A percentile compares a stretch with the other conserved stretches of the same genome.
phyloP scores from a whole-genome alignment of 2,888 invertebrate genomes.

The Lacanobia oleracea region DNA sequence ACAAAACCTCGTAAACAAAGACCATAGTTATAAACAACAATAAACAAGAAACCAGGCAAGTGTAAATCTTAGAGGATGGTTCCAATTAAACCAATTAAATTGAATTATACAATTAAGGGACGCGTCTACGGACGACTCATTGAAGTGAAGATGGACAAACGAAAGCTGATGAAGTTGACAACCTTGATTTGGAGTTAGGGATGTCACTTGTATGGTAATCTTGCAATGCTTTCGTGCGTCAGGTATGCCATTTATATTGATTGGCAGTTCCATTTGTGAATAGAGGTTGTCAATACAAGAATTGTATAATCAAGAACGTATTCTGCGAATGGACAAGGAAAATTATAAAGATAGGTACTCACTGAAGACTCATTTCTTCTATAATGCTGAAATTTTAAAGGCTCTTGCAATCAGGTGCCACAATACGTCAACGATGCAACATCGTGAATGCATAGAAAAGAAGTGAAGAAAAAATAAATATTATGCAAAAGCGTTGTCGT shows the following conservation, averaged over 20 bases:
- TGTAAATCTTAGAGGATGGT: conserved; percentile 54
- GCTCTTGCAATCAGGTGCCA: too few species aligned
- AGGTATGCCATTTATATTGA: background rate
- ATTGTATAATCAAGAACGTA: background rate
- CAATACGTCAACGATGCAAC: too few species aligned
- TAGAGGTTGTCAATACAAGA: background rate
- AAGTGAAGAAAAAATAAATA: too few species aligned
- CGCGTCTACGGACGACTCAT: conserved; percentile 14
- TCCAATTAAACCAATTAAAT: conserved; percentile 70
- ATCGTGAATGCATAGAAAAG: too few species aligned
- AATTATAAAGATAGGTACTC: background rate
- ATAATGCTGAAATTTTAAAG: too few species aligned
- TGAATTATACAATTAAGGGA: conserved; percentile 64
- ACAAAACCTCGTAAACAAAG: conserved; percentile 47
- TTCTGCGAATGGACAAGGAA: background rate
- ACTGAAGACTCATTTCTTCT: background rate
- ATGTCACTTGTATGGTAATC: conserved; percentile 18
- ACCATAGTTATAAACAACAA: conserved; percentile 58
- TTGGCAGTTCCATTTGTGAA: background rate
- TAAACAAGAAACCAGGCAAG: conserved; percentile 59
- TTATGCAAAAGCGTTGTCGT: too few species aligned
- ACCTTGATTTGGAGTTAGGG: conserved; percentile 45
- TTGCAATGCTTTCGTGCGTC: background rate
- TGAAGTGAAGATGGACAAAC: conserved; percentile 60
- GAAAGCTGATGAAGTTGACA: conserved; percentile 56